A percentile compares a stretch with the other conserved stretches of the same genome.
Conservation (phyloP, 2,797 vertebrate genomes). For the Gallinago solitaria region DNA sequence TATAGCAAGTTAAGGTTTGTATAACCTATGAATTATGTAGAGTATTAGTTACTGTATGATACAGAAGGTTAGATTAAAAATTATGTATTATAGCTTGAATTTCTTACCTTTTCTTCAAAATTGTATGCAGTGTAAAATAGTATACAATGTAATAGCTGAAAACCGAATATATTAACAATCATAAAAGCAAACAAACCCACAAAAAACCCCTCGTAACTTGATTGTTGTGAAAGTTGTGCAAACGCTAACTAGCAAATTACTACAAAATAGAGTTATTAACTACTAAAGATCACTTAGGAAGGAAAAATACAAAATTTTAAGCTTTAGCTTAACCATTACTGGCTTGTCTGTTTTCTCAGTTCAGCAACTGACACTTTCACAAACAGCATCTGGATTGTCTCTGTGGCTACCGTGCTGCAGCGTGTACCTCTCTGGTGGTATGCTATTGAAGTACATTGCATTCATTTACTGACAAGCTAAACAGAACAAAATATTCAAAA, state of each 20-base stretch:
- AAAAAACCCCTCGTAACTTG: not conserved
- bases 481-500: not conserved
- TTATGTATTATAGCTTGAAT: not conserved
- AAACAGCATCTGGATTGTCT: not conserved
- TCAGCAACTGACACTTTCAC: not conserved
- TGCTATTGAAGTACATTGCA: not conserved
- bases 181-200: not conserved
- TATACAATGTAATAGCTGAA: not conserved
- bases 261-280: not conserved
- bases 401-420: not conserved
- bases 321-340: not conserved
- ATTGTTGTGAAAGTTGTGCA: constrained; percentile 1
- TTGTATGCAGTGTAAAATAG: not conserved
- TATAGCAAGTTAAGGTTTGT: constrained; percentile 18
- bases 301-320: not conserved
- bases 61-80: not conserved
- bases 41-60: constrained; percentile 13
- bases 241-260: not conserved
- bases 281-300: not conserved
- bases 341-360: not conserved
- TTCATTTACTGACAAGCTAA: not conserved
- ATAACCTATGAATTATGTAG: constrained; percentile 21
- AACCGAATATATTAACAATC: constrained; percentile 8
- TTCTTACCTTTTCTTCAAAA: not conserved
- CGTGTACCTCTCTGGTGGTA: not conserved